Evolutionary conservation across 1,140 invertebrate species (phyloP).

Genomic region (Ooceraea biroi): DNA sequence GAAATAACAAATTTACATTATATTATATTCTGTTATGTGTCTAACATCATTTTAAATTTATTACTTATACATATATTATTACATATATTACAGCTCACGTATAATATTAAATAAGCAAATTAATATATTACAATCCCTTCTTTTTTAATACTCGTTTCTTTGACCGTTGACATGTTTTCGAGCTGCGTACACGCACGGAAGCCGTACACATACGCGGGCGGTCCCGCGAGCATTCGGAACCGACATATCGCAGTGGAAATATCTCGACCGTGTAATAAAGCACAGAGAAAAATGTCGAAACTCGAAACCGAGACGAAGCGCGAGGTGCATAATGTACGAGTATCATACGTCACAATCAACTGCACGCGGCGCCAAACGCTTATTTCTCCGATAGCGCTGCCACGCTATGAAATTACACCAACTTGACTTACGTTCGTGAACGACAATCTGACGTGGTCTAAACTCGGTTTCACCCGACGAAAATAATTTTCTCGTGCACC

Average conservation of each 20-base stretch:
- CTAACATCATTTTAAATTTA: neutral
- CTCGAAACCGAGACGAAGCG: constrained; percentile 80
- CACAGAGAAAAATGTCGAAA: constrained; percentile 80
- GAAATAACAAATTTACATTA: neutral
- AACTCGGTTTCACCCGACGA: constrained; percentile 60
- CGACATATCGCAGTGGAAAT: constrained; percentile 76
- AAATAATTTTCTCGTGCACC: constrained; percentile 73
- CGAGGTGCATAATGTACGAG: constrained; percentile 79
- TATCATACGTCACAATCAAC: constrained; percentile 81
- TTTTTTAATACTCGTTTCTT: neutral
- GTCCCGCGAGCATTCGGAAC: constrained; percentile 56
- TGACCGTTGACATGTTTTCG: constrained; percentile 31
- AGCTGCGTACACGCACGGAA: neutral
- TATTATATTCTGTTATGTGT: too few relatives aligned
- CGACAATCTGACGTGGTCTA: constrained; percentile 68
- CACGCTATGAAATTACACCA: constrained; percentile 77
- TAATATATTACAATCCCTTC: neutral
- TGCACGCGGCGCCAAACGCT: constrained; percentile 80
- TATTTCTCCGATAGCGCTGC: constrained; percentile 79
- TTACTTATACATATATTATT: too few relatives aligned
- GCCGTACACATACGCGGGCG: neutral
- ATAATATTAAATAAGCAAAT: constrained; percentile 20
- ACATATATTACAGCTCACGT: too few relatives aligned
- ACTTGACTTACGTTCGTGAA: constrained; percentile 76
- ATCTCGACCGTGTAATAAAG: constrained; percentile 80